phyloP scores from a whole-genome alignment of 1,140 invertebrate species.

The Lepidurus apus region DNA sequence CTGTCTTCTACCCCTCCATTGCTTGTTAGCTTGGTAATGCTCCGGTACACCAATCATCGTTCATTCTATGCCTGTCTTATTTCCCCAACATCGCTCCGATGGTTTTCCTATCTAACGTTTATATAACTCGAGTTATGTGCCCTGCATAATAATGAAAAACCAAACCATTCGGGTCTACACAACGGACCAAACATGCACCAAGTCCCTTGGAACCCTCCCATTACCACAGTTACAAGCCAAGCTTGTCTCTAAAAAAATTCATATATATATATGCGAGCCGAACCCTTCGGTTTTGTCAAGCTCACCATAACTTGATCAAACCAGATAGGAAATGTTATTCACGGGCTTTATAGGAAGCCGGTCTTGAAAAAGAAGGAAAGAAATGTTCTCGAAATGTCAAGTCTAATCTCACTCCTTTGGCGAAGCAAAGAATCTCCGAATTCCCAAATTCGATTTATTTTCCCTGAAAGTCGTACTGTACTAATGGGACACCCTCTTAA shows the following conservation, averaged over 20 bases:
- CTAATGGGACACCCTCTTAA: slow-evolving; percentile 19
- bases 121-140: background rate
- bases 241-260: too few relatives aligned
- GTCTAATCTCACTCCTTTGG: slow-evolving; percentile 10
- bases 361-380: background rate
- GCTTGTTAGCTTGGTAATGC: background rate
- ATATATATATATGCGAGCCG: background rate
- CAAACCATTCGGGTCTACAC: background rate
- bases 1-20: background rate
- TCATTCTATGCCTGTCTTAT: background rate
- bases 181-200: background rate
- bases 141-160: slow-evolving; percentile 1
- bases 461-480: background rate
- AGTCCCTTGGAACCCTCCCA: background rate
- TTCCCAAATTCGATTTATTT: slow-evolving; percentile 10
- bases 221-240: background rate
- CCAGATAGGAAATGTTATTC: background rate
- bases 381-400: background rate
- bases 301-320: slow-evolving; percentile 9
- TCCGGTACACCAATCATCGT: background rate
- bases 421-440: background rate
- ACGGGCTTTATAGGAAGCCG: background rate
- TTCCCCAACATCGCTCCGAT: background rate
- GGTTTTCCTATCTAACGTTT: slow-evolving; percentile 7
- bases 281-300: slow-evolving; percentile 12